Conservation (phyloP, 1,140 invertebrate genomes). For the Lethrus apterus region DNA sequence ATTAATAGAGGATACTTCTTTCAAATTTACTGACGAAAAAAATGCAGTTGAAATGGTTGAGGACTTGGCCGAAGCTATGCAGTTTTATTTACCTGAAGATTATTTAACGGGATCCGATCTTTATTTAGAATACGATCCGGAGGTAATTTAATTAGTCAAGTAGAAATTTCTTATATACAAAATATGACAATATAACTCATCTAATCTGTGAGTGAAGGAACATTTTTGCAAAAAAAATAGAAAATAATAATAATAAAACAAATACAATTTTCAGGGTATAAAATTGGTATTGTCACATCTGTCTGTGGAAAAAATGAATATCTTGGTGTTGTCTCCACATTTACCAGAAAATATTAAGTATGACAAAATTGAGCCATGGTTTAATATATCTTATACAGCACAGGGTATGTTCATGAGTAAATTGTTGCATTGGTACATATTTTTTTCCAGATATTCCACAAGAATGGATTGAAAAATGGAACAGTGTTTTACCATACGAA, state of each 20-base stretch:
- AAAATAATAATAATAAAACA: too few relatives aligned
- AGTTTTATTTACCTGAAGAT: conserved; percentile 67
- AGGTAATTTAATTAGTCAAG: conserved; percentile 38
- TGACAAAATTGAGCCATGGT: conserved; percentile 64
- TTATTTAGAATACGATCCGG: conserved; percentile 72
- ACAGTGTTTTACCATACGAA: conserved; percentile 44
- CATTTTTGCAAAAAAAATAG: too few relatives aligned
- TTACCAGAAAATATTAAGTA: conserved; percentile 48
- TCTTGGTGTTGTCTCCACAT: conserved; percentile 59
- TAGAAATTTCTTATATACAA: conserved; percentile 1
- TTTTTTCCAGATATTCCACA: conserved; percentile 45
- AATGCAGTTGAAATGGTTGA: conserved; percentile 72
- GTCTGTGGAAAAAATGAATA: conserved; percentile 64
- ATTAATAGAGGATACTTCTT: conserved; percentile 62
- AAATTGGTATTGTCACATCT: conserved; percentile 56
- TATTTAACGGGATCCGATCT: conserved; percentile 69
- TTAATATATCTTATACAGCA: conserved; percentile 56
- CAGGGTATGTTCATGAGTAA: conserved; percentile 37
- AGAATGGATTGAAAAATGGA: conserved; percentile 53
- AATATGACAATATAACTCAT: too few relatives aligned
- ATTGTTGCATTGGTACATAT: not conserved
- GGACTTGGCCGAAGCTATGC: conserved; percentile 69
- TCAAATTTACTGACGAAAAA: conserved; percentile 61
- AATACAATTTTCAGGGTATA: conserved; percentile 51
- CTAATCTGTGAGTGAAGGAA: too few relatives aligned